Evolutionary conservation across 92 coral and sea anemone genomes (phyloP).

Genomic region (Palythoa grandiflora): DNA sequence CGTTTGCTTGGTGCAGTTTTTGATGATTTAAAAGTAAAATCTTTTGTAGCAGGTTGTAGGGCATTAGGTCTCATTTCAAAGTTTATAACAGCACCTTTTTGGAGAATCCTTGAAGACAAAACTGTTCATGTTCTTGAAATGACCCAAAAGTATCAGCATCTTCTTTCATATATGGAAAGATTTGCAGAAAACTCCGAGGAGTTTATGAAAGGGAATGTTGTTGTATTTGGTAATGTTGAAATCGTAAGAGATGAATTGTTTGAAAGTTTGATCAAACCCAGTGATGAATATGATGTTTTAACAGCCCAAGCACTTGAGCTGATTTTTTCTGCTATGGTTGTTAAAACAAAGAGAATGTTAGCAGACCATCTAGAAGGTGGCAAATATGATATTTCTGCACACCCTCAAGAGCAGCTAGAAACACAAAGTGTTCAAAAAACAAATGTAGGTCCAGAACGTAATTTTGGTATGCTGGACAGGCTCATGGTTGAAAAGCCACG

Average conservation of each 20-base stretch:
- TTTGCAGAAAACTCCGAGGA: constrained; percentile 36
- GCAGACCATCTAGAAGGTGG: constrained; percentile 58
- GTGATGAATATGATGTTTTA: constrained; percentile 46
- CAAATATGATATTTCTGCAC: constrained; percentile 19
- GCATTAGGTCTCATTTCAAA: constrained; percentile 56
- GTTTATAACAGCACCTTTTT: constrained; percentile 54
- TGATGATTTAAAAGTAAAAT: constrained; percentile 51
- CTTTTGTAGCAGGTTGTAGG: constrained; percentile 54
- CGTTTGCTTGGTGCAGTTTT: constrained; percentile 55
- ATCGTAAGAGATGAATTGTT: constrained; percentile 45
- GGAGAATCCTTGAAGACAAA: constrained; percentile 47
- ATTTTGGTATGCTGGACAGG: constrained; percentile 54
- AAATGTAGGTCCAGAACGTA: constrained; percentile 50
- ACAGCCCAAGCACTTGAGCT: constrained; percentile 58
- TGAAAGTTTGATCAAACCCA: constrained; percentile 39
- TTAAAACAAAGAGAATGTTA: constrained; percentile 50
- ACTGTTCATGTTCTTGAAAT: constrained; percentile 54
- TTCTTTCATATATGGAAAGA: constrained; percentile 46
- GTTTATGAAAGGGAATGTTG: constrained; percentile 53
- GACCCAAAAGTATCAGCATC: constrained; percentile 46
- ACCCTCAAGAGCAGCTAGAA: constrained; percentile 10
- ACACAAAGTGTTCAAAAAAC: constrained; percentile 21
- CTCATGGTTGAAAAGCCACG: constrained; percentile 40
- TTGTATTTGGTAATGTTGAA: constrained; percentile 38
- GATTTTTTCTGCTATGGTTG: constrained; percentile 51